Base-by-base conservation (phyloP, 2,797 vertebrate species). In the Choloepus didactylus region DNA sequence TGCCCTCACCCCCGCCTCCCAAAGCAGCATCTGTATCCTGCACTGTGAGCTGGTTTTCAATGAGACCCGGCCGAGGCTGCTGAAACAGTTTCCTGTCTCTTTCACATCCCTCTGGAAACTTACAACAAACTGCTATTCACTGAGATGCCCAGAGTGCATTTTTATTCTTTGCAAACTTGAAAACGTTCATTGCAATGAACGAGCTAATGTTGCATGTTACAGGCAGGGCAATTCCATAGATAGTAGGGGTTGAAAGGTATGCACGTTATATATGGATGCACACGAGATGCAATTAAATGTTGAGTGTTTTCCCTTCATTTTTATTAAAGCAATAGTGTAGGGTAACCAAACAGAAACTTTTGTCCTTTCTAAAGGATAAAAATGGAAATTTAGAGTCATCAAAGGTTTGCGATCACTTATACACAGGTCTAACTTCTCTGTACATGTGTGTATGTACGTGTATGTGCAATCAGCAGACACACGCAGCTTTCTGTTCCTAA, bases 71-170 rank as follows among this genome's bases (percentile, higher is more conserved):
- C 95, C 11, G 12, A 44, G 92, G 54, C 83, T 69, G 69, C 54
- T 69, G 86, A 19, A 23, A 38, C 64, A 15, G 38, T 46, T 97
- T 97, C 97, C 97, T 95, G 97, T 89, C 88, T 59, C 94, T 97
- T 96, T 95, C 96, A 93, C 23, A 3, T 7, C 41, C 85, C 86
- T 90, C 95, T 94, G 95, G 91, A 96, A 64, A 87, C 95, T 54
- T 16, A 89, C 70, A 97, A 97, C 82, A 96, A 85, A 95, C 95
- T 94, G 86, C 96, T 56, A 96, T 97, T 97, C 95, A 97, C 59
- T 3, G 91, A 60, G 70, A 56, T 3, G 9, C 6, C n/a, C 77
- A 27, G 66, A 23, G 91, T 0, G 51, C 86, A 91, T 92, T 94
- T 73, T 84, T 44, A 77, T 73, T 83, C 85, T 73, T 38, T 19